These are phyloP conservation scores for Miichthys miiuy DNA, from an alignment of 2,797 vertebrate species.

Conservation along the genomic window DNA sequence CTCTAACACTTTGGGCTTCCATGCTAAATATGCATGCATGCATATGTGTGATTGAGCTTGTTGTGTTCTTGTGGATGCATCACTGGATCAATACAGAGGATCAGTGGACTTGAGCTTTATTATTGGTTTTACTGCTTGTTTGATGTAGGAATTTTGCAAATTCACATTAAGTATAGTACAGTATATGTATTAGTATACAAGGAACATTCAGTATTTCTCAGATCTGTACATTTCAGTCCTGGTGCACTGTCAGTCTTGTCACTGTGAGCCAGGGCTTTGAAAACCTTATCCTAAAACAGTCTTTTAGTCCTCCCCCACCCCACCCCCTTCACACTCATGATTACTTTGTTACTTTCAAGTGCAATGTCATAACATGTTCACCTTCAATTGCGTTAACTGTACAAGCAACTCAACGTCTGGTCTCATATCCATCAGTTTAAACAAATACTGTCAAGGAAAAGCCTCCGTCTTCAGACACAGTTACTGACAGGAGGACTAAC, in stretches of 20 bases:
- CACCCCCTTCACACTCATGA: slow-evolving; percentile 19
- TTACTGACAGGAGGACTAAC: slow-evolving; percentile 19
- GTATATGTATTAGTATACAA: slow-evolving; percentile 80
- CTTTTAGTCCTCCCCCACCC: background rate
- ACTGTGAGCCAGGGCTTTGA: slow-evolving; percentile 39
- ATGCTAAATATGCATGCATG: background rate
- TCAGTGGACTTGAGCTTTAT: slow-evolving; percentile 73
- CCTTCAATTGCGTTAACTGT: slow-evolving; percentile 48
- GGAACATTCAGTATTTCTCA: slow-evolving; percentile 77
- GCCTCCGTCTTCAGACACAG: slow-evolving; percentile 34
- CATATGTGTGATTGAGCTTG: background rate
- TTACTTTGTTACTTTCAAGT: slow-evolving; percentile 52
- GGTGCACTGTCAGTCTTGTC: slow-evolving; percentile 39
- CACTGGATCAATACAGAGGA: slow-evolving; percentile 46
- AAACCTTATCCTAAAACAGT: slow-evolving; percentile 14
- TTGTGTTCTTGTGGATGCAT: slow-evolving; percentile 9
- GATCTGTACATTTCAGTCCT: slow-evolving; percentile 70
- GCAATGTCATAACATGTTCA: slow-evolving; percentile 56
- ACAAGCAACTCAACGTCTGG: slow-evolving; percentile 39
- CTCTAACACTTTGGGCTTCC: background rate
- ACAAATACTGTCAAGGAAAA: slow-evolving; percentile 55
- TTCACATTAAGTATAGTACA: slow-evolving; percentile 83
- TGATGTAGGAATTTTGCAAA: slow-evolving; percentile 77
- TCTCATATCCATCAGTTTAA: slow-evolving; percentile 19
- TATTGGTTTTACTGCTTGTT: slow-evolving; percentile 77